Evolutionary conservation across 2,888 invertebrate species (phyloP).

Genomic region (Sinotaia quadrata): DNA sequence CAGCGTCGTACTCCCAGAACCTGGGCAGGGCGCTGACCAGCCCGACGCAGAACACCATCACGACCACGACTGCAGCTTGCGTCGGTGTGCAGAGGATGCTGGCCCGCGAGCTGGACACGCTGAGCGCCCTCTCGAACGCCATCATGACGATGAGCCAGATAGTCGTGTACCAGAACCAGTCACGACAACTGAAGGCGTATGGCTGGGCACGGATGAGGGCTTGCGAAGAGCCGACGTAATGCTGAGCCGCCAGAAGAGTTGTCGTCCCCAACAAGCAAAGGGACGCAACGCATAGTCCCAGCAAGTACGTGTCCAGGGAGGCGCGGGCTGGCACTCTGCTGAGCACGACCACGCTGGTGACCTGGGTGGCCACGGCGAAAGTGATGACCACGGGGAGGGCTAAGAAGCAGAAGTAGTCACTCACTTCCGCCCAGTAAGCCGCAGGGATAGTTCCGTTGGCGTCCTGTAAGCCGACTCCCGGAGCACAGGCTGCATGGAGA

Average conservation of each 20-base stretch:
- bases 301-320: conserved; percentile 65
- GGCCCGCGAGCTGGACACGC: conserved; percentile 55
- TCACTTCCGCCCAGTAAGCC: conserved; percentile 54
- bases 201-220: conserved; percentile 58
- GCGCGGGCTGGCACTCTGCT: conserved; percentile 53
- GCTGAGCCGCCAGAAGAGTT: conserved; percentile 52
- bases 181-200: conserved; percentile 59
- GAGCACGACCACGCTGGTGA: conserved; percentile 64
- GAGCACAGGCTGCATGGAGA: conserved; percentile 48
- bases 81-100: conserved; percentile 56
- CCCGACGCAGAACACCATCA: conserved; percentile 63
- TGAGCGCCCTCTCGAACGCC: conserved; percentile 63
- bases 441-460: conserved; percentile 37
- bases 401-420: conserved; percentile 60
- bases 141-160: conserved; percentile 67
- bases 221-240: conserved; percentile 58
- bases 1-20: conserved; percentile 66
- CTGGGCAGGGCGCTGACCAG: conserved; percentile 66
- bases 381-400: conserved; percentile 60
- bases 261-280: conserved; percentile 54
- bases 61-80: conserved; percentile 62
- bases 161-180: conserved; percentile 68
- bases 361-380: conserved; percentile 58
- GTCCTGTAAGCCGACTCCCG: conserved; percentile 31
- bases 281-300: conserved; percentile 59